phyloP scores from a whole-genome alignment of 1,140 invertebrate species.

The Amphibalanus amphitrite region DNA sequence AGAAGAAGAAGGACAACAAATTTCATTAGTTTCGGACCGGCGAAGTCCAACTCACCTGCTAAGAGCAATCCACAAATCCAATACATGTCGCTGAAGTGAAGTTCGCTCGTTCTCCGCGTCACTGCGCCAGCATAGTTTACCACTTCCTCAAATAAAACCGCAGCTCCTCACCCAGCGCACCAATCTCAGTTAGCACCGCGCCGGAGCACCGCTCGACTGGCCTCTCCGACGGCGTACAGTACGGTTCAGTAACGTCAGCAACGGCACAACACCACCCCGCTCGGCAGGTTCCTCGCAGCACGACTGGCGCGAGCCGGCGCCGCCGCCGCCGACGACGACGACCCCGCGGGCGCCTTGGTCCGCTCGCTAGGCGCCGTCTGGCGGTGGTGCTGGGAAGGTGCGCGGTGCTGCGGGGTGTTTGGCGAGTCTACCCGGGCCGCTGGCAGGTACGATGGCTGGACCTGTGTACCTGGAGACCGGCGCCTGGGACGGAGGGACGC shows the following conservation, averaged over 20 bases:
- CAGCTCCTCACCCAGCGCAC: too few relatives aligned
- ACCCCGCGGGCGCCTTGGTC: background rate
- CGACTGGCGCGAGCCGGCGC: background rate
- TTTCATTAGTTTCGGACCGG: too few relatives aligned
- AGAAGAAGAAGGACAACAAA: too few relatives aligned
- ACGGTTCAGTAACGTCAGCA: too few relatives aligned
- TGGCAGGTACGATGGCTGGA: background rate
- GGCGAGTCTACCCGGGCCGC: background rate
- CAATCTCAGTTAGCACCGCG: background rate
- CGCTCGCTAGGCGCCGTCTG: background rate
- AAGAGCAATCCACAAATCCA: background rate
- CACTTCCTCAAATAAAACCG: background rate
- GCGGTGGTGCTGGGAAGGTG: too few relatives aligned
- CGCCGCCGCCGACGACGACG: too few relatives aligned
- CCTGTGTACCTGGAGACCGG: too few relatives aligned
- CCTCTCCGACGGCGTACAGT: too few relatives aligned
- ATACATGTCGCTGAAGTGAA: background rate
- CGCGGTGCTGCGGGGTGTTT: too few relatives aligned
- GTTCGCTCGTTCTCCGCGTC: background rate
- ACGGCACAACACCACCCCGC: background rate
- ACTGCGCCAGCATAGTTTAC: background rate
- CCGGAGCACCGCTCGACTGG: too few relatives aligned
- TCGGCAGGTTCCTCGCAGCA: background rate
- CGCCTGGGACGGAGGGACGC: too few relatives aligned
- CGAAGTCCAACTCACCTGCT: background rate